A percentile compares a stretch with the other conserved stretches of the same genome.
phyloP scores from a whole-genome alignment of 2,113 vertebrate species.

The Corvus moneduloides region DNA sequence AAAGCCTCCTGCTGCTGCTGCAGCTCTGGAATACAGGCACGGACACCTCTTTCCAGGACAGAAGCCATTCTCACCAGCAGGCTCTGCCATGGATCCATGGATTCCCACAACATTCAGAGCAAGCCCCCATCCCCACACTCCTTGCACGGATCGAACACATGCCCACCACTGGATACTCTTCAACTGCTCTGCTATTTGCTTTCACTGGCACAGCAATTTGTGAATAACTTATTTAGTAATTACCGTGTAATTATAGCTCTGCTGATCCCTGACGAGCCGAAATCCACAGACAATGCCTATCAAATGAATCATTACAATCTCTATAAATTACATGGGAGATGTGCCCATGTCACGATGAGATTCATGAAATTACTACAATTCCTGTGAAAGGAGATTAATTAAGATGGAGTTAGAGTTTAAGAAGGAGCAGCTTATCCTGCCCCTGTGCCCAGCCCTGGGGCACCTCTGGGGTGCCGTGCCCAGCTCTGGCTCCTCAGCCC shows the following conservation, averaged over 20 bases:
- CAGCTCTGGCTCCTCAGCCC: background rate
- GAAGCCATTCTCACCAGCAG: too few relatives aligned
- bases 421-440: background rate
- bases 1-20: background rate
- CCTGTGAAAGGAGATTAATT: constrained; percentile 47
- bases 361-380: constrained; percentile 10
- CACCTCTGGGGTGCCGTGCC: background rate
- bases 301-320: constrained; percentile 63
- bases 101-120: fast-evolving
- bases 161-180: background rate
- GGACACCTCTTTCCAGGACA: fast-evolving
- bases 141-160: fast-evolving
- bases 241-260: constrained; percentile 57
- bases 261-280: constrained; percentile 58
- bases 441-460: background rate
- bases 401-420: background rate
- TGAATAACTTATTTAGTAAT: constrained; percentile 56
- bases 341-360: constrained; percentile 20
- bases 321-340: constrained; percentile 41
- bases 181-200: background rate
- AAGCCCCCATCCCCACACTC: background rate
- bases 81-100: too few relatives aligned
- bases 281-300: constrained; percentile 59
- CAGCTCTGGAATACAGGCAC: background rate
- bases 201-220: constrained; percentile 6